Conservation (phyloP, 2,797 vertebrate genomes). For the Paramormyrops hopkinsi region DNA sequence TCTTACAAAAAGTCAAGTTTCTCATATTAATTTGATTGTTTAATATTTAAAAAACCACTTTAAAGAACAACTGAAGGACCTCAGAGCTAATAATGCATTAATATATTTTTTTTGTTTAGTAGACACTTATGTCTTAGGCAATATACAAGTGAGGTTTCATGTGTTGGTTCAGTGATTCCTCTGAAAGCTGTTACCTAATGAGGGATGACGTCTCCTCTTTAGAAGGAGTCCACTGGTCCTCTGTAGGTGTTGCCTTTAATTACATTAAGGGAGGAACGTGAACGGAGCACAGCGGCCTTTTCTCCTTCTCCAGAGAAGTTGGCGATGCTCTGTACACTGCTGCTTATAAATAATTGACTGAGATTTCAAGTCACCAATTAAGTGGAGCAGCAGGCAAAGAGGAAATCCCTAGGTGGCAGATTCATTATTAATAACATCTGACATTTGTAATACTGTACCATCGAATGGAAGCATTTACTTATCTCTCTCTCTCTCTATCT, state of each 20-base stretch:
- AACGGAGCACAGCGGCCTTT: background rate
- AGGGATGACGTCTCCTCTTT: background rate
- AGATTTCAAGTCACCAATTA: constrained; percentile 61
- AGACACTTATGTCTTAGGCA: background rate
- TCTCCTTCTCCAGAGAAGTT: constrained; percentile 5
- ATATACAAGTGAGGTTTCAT: background rate
- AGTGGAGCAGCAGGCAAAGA: constrained; percentile 54
- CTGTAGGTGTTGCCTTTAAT: background rate
- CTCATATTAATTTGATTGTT: background rate
- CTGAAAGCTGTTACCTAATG: background rate
- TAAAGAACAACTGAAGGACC: background rate
- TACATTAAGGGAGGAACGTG: background rate
- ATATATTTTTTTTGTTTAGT: background rate
- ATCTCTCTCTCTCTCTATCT: background rate
- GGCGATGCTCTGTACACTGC: constrained; percentile 30
- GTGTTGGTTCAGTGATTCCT: background rate
- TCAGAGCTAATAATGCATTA: background rate
- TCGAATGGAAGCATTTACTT: constrained; percentile 35
- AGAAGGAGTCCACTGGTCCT: background rate
- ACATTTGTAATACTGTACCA: constrained; percentile 52
- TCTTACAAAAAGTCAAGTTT: background rate
- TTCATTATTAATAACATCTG: constrained; percentile 65
- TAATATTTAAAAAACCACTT: background rate
- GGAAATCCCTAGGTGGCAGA: constrained; percentile 53
- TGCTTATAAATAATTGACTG: constrained; percentile 66